Evolutionary conservation across 2,888 invertebrate species (phyloP).

Genomic region (Pollenia labialis): DNA sequence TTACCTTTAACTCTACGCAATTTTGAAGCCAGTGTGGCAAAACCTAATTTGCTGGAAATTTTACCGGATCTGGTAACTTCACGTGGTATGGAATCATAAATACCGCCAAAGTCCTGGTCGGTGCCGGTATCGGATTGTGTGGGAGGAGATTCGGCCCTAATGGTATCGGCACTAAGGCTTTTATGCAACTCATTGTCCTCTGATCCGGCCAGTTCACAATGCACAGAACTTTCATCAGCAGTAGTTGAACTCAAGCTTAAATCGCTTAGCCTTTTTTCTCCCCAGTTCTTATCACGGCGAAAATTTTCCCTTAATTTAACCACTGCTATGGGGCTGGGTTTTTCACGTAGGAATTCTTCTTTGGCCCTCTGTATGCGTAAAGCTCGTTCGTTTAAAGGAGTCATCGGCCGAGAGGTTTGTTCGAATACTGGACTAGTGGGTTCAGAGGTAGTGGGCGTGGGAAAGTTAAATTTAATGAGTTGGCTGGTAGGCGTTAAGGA

Average conservation of each 20-base stretch:
- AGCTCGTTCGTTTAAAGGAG: constrained; percentile 85
- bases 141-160: constrained; percentile 82
- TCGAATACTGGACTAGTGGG: constrained; percentile 76
- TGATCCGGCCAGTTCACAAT: constrained; percentile 38
- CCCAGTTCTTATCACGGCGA: constrained; percentile 73
- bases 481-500: constrained; percentile 79
- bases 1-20: constrained; percentile 86
- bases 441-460: constrained; percentile 72
- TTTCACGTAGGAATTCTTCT: constrained; percentile 88
- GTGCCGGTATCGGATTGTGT: constrained; percentile 77
- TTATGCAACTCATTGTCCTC: constrained; percentile 85
- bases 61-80: constrained; percentile 81
- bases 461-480: constrained; percentile 67
- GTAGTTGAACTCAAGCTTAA: constrained; percentile 87
- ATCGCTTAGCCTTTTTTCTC: constrained; percentile 85
- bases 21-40: constrained; percentile 86
- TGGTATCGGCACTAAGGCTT: constrained; percentile 92
- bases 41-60: constrained; percentile 84
- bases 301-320: constrained; percentile 75
- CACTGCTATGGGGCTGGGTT: constrained; percentile 77
- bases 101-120: constrained; percentile 82
- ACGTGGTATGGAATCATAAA: constrained; percentile 86
- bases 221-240: constrained; percentile 61
- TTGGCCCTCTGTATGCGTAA: constrained; percentile 89
- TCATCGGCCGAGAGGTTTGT: constrained; percentile 76